Conservation (phyloP, 1,140 invertebrate species). For the Cataglyphis hispanica region DNA sequence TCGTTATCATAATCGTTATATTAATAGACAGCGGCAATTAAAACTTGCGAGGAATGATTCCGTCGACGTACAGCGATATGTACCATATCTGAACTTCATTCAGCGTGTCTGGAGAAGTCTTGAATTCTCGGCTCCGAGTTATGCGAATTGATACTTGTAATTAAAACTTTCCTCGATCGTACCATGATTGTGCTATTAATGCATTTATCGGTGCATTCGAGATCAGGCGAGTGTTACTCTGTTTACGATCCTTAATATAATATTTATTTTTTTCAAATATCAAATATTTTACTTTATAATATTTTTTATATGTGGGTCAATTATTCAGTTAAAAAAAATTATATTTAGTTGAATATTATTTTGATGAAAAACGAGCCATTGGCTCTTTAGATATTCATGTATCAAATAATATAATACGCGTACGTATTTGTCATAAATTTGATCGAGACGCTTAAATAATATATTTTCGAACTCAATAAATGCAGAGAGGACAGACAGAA, state of each 20-base stretch:
- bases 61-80: conserved; percentile 50
- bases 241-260: neutral
- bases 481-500: conserved; percentile 4
- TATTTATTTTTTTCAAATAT: conserved; percentile 11
- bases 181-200: conserved; percentile 61
- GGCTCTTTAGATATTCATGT: neutral
- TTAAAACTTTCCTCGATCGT: conserved; percentile 73
- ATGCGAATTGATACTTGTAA: conserved; percentile 75
- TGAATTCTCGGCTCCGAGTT: conserved; percentile 62
- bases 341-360: neutral
- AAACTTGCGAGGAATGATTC: conserved; percentile 65
- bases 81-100: conserved; percentile 46
- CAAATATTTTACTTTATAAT: neutral
- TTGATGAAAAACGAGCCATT: neutral
- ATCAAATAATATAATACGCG: conserved; percentile 8
- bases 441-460: conserved; percentile 64
- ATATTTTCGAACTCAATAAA: conserved; percentile 48
- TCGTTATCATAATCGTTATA: conserved; percentile 61
- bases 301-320: neutral
- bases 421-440: conserved; percentile 17
- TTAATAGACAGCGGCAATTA: conserved; percentile 74
- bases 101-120: conserved; percentile 59
- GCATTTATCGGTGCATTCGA: conserved; percentile 37
- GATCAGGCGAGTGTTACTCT: neutral
- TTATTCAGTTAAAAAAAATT: neutral